Percentiles rank a stretch among this genome's conserved stretches.
These are phyloP conservation scores for Baronia brevicornis DNA, from an alignment of 2,888 invertebrate species.

Conservation along the genomic window DNA sequence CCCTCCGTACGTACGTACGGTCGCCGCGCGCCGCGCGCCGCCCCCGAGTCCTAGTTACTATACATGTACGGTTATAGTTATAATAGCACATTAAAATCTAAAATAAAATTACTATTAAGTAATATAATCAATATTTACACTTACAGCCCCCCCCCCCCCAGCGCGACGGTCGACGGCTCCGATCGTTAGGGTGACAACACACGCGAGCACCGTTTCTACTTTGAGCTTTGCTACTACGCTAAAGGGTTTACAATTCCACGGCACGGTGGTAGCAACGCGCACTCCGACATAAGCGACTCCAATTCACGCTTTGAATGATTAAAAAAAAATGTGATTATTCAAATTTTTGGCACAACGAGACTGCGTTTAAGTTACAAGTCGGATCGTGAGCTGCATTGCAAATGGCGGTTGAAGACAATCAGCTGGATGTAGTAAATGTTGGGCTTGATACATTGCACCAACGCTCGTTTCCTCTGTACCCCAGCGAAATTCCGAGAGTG, in stretches of 20 bases:
- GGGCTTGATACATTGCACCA: no score
- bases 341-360: no score
- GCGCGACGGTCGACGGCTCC: constrained; percentile 32
- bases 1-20: no score
- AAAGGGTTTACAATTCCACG: constrained; percentile 13
- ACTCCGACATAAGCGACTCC: neutral
- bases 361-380: no score
- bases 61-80: constrained; percentile 56
- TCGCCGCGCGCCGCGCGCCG: no score
- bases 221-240: constrained; percentile 15
- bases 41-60: no score
- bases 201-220: constrained; percentile 33
- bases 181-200: constrained; percentile 21
- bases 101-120: constrained; percentile 69
- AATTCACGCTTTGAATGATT: neutral
- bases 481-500: no score
- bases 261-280: constrained; percentile 10
- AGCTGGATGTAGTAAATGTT: no score
- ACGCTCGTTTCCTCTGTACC: no score
- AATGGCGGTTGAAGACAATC: no score
- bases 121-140: constrained; percentile 71
- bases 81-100: constrained; percentile 67
- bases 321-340: neutral
- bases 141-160: constrained; percentile 37
- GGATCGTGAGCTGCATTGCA: no score